phyloP scores from a whole-genome alignment of 1,140 invertebrate species.

The Anoplolepis gracilipes region DNA sequence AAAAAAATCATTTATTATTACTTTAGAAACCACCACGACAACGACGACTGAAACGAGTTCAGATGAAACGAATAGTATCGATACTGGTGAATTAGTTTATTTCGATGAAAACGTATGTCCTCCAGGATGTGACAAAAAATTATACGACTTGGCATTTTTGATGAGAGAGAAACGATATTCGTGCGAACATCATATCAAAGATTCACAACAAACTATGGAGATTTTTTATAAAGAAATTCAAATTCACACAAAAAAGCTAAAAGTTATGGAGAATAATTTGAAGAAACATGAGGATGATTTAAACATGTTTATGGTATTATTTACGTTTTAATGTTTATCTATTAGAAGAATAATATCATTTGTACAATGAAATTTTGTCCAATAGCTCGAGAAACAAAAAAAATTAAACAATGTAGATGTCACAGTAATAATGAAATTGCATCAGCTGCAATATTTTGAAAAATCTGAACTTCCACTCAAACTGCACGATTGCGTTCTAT shows the following conservation, averaged over 20 bases:
- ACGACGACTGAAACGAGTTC: constrained; percentile 86
- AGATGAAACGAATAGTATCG: constrained; percentile 87
- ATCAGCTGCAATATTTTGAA: constrained; percentile 89
- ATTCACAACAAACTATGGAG: constrained; percentile 84
- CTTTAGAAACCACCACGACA: constrained; percentile 82
- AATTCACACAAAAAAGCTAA: constrained; percentile 76
- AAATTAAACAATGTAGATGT: constrained; percentile 90
- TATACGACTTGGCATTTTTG: constrained; percentile 89
- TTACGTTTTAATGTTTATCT: background rate
- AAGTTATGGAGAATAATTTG: constrained; percentile 75
- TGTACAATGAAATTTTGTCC: constrained; percentile 55
- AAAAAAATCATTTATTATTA: constrained; percentile 35
- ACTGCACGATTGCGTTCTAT: constrained; percentile 88
- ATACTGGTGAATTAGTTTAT: constrained; percentile 87
- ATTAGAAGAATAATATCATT: background rate
- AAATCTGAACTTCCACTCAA: constrained; percentile 85
- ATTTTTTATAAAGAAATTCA: constrained; percentile 82
- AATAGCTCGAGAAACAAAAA: constrained; percentile 89
- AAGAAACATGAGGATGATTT: constrained; percentile 78
- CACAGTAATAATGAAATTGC: constrained; percentile 88
- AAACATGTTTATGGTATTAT: constrained; percentile 81
- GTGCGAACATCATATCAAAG: constrained; percentile 83
- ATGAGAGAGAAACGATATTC: constrained; percentile 87
- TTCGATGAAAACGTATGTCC: constrained; percentile 92
- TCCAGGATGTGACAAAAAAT: constrained; percentile 89